Evolutionary conservation across 2,888 invertebrate species (phyloP).

Genomic region (Diarsia brunnea): DNA sequence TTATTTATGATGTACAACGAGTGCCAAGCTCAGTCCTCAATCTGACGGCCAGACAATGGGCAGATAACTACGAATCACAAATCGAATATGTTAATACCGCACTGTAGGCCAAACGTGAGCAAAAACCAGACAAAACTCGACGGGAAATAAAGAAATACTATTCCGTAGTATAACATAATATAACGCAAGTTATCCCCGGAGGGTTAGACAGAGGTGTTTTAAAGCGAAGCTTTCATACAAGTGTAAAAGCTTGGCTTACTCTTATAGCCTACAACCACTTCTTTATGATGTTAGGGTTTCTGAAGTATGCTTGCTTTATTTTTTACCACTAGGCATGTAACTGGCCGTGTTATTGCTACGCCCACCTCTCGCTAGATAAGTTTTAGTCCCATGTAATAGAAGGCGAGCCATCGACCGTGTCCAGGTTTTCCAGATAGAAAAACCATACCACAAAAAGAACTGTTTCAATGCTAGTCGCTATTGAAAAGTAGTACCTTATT

Average conservation of each 20-base stretch:
- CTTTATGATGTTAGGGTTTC: no score
- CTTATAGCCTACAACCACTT: no score
- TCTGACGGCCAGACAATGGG: slow-evolving; percentile 64
- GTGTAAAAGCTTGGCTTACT: no score
- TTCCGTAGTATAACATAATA: not conserved
- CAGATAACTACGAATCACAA: slow-evolving; percentile 55
- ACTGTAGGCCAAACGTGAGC: slow-evolving; percentile 21
- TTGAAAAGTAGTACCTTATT: no score
- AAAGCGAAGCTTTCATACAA: no score
- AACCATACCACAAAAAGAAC: not conserved
- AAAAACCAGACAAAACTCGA: slow-evolving; percentile 17
- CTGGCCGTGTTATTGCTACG: no score
- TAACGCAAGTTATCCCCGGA: not conserved
- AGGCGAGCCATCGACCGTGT: not conserved
- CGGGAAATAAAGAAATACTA: not conserved
- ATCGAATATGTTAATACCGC: slow-evolving; percentile 66
- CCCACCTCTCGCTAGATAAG: not conserved
- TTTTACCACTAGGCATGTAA: no score
- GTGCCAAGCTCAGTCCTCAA: slow-evolving; percentile 57
- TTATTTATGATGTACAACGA: slow-evolving; percentile 61
- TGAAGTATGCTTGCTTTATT: no score
- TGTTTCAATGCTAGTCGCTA: not conserved
- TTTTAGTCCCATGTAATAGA: not conserved
- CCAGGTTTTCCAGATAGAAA: not conserved
- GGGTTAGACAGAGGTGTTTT: not conserved